Evolutionary conservation across 2,113 vertebrate species (phyloP).

Genomic region (Gadus chalcogrammus): DNA sequence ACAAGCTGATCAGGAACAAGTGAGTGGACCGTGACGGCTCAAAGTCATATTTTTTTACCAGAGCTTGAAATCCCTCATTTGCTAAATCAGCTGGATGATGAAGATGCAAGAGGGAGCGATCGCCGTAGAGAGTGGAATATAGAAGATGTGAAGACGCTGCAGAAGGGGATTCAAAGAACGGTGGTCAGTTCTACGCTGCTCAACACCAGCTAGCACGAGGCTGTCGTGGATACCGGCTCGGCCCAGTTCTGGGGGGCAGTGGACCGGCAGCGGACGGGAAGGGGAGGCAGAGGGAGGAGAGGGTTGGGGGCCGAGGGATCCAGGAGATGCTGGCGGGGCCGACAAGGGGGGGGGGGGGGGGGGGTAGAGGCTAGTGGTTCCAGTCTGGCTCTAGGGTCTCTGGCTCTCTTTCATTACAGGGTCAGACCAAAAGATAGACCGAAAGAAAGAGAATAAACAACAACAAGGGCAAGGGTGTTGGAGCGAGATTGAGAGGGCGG

Average conservation of each 20-base stretch:
- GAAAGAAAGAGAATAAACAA: slow-evolving; percentile 32
- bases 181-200: not conserved
- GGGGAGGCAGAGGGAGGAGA: slow-evolving; percentile 35
- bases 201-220: slow-evolving; percentile 61
- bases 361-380: no score
- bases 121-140: slow-evolving; percentile 59
- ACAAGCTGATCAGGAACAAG: slow-evolving; percentile 21
- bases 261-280: slow-evolving; percentile 55
- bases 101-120: slow-evolving; percentile 40
- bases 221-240: slow-evolving; percentile 57
- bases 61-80: slow-evolving; percentile 17
- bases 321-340: no score
- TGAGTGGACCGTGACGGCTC: no score
- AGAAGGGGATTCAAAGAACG: not conserved
- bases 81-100: slow-evolving; percentile 47
- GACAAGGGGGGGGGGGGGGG: no score
- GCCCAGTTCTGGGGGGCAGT: slow-evolving; percentile 67
- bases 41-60: no score
- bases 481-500: slow-evolving; percentile 6
- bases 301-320: not conserved
- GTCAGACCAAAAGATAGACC: slow-evolving; percentile 42
- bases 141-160: no score
- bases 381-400: no score
- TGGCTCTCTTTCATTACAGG: slow-evolving; percentile 43
- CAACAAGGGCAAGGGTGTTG: slow-evolving; percentile 36